Conservation (phyloP, 2,797 vertebrate genomes). For the Squalus acanthias region DNA sequence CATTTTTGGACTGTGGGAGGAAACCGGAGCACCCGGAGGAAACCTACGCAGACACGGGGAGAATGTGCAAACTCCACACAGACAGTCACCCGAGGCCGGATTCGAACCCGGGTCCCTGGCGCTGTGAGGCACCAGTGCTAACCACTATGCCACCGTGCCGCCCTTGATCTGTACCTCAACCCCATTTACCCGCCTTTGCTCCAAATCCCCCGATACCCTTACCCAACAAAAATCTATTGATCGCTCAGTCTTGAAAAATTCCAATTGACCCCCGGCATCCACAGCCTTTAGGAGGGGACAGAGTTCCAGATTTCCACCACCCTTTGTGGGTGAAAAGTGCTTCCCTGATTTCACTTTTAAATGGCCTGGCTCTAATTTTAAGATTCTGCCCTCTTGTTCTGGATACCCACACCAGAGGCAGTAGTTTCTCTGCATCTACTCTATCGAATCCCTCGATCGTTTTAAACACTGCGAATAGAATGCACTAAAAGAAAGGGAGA, state of each 20-base stretch:
- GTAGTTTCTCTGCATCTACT: neutral
- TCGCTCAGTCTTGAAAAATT: neutral
- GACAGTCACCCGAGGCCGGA: too few species aligned
- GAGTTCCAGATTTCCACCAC: neutral
- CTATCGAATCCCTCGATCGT: neutral
- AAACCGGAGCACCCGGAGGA: too few species aligned
- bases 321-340: neutral
- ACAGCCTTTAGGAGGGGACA: neutral
- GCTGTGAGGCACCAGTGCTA: too few species aligned
- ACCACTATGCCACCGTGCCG: too few species aligned
- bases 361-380: neutral
- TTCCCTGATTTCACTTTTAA: neutral
- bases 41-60: too few species aligned
- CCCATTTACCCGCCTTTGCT: neutral
- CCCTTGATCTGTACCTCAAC: neutral
- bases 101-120: too few species aligned
- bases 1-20: too few species aligned
- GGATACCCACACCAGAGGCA: neutral
- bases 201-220: neutral
- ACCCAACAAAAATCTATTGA: neutral
- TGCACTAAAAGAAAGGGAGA: too few species aligned
- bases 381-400: neutral
- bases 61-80: too few species aligned
- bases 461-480: neutral
- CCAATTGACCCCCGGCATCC: neutral